Percentiles rank a stretch among this genome's conserved stretches.
phyloP scores from a whole-genome alignment of 1,140 invertebrate species.

The Battus philenor region DNA sequence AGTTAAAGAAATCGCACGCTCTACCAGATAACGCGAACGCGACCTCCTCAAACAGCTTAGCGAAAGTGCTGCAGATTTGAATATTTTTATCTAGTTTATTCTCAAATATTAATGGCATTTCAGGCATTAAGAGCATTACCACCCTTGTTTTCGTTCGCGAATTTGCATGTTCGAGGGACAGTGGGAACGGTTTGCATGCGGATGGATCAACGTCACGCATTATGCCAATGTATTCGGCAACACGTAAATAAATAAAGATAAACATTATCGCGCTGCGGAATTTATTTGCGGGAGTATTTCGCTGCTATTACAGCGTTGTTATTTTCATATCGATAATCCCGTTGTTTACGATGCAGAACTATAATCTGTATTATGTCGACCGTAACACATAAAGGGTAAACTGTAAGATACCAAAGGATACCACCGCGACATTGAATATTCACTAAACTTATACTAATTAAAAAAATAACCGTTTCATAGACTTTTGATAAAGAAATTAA shows the following conservation, averaged over 20 bases:
- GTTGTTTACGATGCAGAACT: too few species aligned
- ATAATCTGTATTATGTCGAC: too few species aligned
- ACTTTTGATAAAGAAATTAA: too few species aligned
- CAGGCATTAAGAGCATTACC: constrained; percentile 59
- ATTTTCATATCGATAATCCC: constrained; percentile 10
- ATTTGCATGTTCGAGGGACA: constrained; percentile 55
- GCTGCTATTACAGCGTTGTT: neutral
- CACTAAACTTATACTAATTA: too few species aligned
- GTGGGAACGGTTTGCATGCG: constrained; percentile 37
- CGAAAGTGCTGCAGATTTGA: constrained; percentile 44
- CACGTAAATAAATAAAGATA: constrained; percentile 68
- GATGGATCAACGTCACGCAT: constrained; percentile 54
- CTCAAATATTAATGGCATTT: constrained; percentile 65
- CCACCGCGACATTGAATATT: too few species aligned
- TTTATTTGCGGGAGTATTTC: constrained; percentile 17
- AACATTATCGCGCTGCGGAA: constrained; percentile 32
- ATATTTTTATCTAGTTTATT: constrained; percentile 57
- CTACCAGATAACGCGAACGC: constrained; percentile 8
- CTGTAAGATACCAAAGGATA: too few species aligned
- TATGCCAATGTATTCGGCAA: constrained; percentile 56
- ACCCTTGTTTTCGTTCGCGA: constrained; percentile 59
- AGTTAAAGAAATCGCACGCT: too few species aligned
- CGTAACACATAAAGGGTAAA: too few species aligned
- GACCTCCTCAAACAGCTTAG: constrained; percentile 34
- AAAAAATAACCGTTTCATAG: too few species aligned